Conservation (phyloP, 2,797 vertebrate genomes). For the Leucoraja ocellata region DNA sequence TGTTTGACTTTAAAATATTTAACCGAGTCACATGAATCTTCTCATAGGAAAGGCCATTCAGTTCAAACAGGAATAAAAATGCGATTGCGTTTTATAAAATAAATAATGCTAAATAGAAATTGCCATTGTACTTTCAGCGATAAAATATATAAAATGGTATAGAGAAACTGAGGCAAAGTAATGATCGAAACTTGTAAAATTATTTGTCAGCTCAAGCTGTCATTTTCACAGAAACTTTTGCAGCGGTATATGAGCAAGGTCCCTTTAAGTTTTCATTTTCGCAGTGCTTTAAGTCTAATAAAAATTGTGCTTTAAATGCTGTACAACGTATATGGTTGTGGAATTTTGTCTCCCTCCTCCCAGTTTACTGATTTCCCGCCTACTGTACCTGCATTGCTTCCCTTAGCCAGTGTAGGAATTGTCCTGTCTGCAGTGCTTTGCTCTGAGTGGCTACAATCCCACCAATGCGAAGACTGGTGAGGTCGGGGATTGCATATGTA, state of each 20-base stretch:
- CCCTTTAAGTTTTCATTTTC: not conserved
- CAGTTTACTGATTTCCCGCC: slow-evolving; percentile 48
- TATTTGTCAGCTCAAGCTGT: slow-evolving; percentile 6
- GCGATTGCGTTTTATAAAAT: not conserved
- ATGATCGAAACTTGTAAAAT: not conserved
- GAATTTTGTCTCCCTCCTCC: slow-evolving; percentile 29
- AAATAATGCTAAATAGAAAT: not conserved
- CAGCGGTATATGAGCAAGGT: not conserved
- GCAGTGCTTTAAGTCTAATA: not conserved
- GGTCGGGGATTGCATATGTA: slow-evolving; percentile 90
- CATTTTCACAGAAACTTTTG: not conserved
- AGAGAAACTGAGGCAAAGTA: not conserved
- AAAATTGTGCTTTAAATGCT: slow-evolving; percentile 33
- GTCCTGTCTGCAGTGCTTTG: slow-evolving; percentile 50
- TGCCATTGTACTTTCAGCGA: not conserved
- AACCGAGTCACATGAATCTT: not conserved
- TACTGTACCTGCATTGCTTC: slow-evolving; percentile 59
- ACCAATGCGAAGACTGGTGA: slow-evolving; percentile 70
- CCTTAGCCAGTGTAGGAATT: slow-evolving; percentile 57
- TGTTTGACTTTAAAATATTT: not conserved
- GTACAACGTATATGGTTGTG: slow-evolving; percentile 1
- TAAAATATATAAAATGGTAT: not conserved
- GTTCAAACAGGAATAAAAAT: not conserved
- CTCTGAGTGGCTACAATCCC: slow-evolving; percentile 65
- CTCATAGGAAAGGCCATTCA: not conserved